phyloP scores from a whole-genome alignment of 2,888 invertebrate genomes.

The Agonopterix heracliana region DNA sequence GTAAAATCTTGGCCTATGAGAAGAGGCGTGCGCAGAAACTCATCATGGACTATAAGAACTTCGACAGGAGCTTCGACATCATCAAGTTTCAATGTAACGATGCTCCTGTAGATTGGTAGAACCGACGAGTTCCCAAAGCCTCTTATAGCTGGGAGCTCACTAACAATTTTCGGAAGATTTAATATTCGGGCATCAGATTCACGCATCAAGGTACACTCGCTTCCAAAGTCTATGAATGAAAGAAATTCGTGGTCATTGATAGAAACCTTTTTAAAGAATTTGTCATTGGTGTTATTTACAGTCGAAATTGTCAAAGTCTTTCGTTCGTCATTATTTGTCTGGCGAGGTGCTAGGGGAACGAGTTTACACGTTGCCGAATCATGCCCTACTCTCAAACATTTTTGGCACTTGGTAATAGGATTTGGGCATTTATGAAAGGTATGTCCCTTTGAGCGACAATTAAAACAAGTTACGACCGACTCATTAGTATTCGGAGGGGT shows the following conservation, averaged over 20 bases:
- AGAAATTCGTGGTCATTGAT: neutral
- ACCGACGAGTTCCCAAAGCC: conserved; percentile 8
- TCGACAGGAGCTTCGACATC: conserved; percentile 2
- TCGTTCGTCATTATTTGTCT: neutral
- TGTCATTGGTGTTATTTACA: neutral
- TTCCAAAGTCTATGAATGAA: conserved; percentile 6
- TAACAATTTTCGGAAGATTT: neutral
- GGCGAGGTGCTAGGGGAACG: neutral
- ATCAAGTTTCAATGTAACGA: conserved; percentile 2
- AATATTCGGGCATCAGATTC: neutral
- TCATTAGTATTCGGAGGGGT: neutral
- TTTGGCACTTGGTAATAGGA: conserved; percentile 3
- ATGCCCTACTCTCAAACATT: conserved; percentile 5
- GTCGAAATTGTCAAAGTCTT: neutral
- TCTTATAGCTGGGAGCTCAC: conserved; percentile 1
- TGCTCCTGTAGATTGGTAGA: neutral
- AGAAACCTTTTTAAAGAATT: neutral
- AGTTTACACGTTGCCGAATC: neutral
- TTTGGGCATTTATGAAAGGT: conserved; percentile 3
- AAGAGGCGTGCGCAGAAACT: conserved; percentile 3
- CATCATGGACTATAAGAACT: conserved; percentile 1
- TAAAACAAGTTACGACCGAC: conserved; percentile 1
- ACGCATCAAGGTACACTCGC: conserved; percentile 1
- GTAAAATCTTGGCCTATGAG: conserved; percentile 11
- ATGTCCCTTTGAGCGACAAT: conserved; percentile 3